Conservation (phyloP, 1,140 invertebrate species). For the Melitaea cinxia region DNA sequence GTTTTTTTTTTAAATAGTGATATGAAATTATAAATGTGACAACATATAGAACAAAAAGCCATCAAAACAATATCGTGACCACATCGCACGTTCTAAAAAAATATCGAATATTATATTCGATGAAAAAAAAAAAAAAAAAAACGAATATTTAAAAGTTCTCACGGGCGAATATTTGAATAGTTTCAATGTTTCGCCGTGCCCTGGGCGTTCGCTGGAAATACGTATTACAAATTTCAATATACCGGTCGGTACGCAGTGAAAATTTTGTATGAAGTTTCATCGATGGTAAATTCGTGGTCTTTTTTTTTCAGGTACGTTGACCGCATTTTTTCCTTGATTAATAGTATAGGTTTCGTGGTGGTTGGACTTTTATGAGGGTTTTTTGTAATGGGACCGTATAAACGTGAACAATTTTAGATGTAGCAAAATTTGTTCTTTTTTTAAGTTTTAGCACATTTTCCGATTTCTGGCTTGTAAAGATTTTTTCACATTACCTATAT, state of each 20-base stretch:
- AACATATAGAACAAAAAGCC: background rate
- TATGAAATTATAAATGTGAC: background rate
- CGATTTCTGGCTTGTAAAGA: too few species aligned
- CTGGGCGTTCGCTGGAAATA: slow-evolving; percentile 38
- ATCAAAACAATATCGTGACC: background rate
- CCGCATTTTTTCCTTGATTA: slow-evolving; percentile 6
- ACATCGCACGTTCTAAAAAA: slow-evolving; percentile 3
- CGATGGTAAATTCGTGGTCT: slow-evolving; percentile 1
- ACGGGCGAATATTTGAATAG: slow-evolving; percentile 50
- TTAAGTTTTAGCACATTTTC: too few species aligned
- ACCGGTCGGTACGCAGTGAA: slow-evolving; percentile 24
- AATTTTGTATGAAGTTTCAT: slow-evolving; percentile 39
- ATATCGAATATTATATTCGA: background rate
- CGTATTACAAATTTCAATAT: slow-evolving; percentile 48
- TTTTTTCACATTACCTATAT: too few species aligned
- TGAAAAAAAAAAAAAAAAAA: slow-evolving; percentile 27
- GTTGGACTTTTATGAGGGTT: background rate
- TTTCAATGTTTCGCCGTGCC: slow-evolving; percentile 39
- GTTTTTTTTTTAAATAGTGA: background rate
- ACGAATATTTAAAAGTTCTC: slow-evolving; percentile 45
- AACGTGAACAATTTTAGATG: too few species aligned
- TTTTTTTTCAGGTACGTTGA: background rate
- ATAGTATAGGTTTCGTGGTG: background rate
- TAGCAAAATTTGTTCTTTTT: too few species aligned
- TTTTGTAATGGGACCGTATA: too few species aligned